Evolutionary conservation across 2,113 vertebrate species (phyloP).

Genomic region (Caloenas nicobarica): DNA sequence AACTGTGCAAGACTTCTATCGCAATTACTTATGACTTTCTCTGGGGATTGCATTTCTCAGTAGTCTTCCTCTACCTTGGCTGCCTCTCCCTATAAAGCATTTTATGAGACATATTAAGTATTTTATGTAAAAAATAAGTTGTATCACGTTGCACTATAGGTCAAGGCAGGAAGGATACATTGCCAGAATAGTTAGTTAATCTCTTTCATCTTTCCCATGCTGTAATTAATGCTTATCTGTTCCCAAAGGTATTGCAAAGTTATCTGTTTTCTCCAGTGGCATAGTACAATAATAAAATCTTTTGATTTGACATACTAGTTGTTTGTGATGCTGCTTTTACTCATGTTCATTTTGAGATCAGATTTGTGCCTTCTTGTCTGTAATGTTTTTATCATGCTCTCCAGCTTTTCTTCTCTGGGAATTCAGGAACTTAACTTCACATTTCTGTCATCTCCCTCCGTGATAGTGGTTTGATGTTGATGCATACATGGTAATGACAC

Average conservation of each 20-base stretch:
- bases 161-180: conserved; percentile 48
- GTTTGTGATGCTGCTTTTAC: not conserved
- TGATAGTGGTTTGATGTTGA: not conserved
- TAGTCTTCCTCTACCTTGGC: conserved; percentile 7
- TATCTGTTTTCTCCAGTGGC: conserved; percentile 23
- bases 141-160: conserved; percentile 4
- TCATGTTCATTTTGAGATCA: not conserved
- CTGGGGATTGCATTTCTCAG: not conserved
- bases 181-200: conserved; percentile 47
- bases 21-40: not conserved
- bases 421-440: not conserved
- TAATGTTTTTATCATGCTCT: not conserved
- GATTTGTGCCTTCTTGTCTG: not conserved
- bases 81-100: conserved; percentile 41
- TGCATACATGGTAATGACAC: accelerated
- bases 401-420: not conserved
- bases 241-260: conserved; percentile 45
- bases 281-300: not conserved
- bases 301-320: not conserved
- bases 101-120: conserved; percentile 54
- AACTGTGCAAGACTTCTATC: not conserved
- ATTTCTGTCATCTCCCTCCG: not conserved
- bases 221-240: conserved; percentile 57
- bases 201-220: conserved; percentile 54
- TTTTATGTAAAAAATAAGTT: conserved; percentile 48